Evolutionary conservation across 2,888 invertebrate species (phyloP).

Genomic region (Branchipolynoe longqiensis): DNA sequence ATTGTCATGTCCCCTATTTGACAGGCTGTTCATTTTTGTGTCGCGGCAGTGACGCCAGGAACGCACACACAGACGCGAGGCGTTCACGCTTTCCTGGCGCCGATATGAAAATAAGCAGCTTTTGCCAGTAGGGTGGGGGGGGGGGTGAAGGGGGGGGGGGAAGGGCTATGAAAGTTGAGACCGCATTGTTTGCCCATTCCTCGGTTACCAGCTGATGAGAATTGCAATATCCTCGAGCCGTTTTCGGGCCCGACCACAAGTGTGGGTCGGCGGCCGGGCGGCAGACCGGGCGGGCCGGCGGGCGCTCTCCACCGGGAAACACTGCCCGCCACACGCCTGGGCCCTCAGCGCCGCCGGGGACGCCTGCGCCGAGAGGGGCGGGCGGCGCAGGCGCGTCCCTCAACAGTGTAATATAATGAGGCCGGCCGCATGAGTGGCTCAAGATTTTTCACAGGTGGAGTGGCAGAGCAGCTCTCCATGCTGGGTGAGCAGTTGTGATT

Average conservation of each 20-base stretch:
- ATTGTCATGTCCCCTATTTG: conserved; percentile 7
- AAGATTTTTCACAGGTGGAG: conserved; percentile 53
- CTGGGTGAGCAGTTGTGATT: conserved; percentile 6
- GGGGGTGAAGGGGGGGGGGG: too few species aligned
- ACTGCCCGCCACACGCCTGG: conserved; percentile 27
- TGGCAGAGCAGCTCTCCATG: conserved; percentile 34
- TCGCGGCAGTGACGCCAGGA: neutral
- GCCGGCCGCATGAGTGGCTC: conserved; percentile 22
- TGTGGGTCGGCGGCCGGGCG: neutral
- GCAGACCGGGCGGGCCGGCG: neutral
- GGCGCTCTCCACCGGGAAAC: neutral
- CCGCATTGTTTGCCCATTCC: conserved; percentile 49
- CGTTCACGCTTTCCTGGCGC: neutral
- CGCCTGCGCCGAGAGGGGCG: neutral
- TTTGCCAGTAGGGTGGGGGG: conserved; percentile 45
- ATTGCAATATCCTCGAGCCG: conserved; percentile 57
- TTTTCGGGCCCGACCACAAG: conserved; percentile 51
- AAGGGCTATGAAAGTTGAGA: conserved; percentile 43
- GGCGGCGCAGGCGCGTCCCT: neutral
- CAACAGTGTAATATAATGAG: conserved; percentile 51
- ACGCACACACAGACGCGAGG: neutral
- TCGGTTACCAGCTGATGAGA: conserved; percentile 51
- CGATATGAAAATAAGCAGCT: conserved; percentile 51
- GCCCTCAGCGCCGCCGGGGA: neutral
- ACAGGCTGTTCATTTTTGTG: conserved; percentile 30